Evolutionary conservation across 1,140 invertebrate species (phyloP), one percentile per base, ranked within the genome.

Genomic region (Tigriopus japonicus): DNA sequence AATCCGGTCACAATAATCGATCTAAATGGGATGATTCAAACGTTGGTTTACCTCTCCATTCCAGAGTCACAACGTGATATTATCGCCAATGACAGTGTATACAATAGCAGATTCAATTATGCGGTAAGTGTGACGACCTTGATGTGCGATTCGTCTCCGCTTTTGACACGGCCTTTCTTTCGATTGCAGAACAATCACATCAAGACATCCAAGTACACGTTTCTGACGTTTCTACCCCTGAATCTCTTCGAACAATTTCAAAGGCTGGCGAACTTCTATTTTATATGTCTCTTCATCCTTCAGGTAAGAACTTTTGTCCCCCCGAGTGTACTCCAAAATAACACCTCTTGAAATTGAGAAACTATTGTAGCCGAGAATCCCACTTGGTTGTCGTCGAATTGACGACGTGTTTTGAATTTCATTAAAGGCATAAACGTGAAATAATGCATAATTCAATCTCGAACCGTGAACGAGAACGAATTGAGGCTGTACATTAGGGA

Each of bases 181-280:
- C 3, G n/a, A 19, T 54, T 58, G 21, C 55, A 58, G 55, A 58
- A 58, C 40, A 58, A 58, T 23, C 24, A 58, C 28, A 58, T 58
- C 59, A 61, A 61, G 35, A 61, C 59, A 14, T 61, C 59, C 24
- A 61, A 67, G 77, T 91, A 91, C 67, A 85, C 84, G 12, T 14
- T 82, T 58, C 80, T 83, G 71, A 86, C 80, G 69, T 90, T 90
- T 67, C 63, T 89, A 52, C 85, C 85, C 42, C 85, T 85, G 71
- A 90, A 89, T 74, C 69, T 91, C 24, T 79, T 81, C 65, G 85
- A 89, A 67, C 87, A 91, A 71, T 87, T 91, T 69, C 76, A 84
- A 3, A 75, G 87, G 62, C 73, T 88, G 23, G 86, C 85, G 23
- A 90, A 89, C 71, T 86, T 88, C 66, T 91, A 88, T 21, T 61